Evolutionary conservation across 35 echinoderm and acorn worm genomes (phyloP).

Genomic region (Amphiura filiformis): DNA sequence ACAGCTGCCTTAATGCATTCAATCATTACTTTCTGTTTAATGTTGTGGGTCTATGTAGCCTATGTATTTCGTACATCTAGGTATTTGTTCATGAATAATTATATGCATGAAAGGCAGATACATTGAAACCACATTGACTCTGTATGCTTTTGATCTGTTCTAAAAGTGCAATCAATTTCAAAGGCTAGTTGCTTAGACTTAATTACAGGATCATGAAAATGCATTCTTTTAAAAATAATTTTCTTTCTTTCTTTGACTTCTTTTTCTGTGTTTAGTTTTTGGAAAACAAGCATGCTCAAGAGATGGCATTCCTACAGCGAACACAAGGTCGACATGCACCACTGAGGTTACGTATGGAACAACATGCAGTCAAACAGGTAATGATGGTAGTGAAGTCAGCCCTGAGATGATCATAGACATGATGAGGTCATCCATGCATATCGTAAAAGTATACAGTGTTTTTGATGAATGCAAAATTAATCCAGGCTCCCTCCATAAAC

Average conservation of each 20-base stretch:
- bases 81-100: too few species aligned
- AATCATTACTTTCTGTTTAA: too few species aligned
- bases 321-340: slow-evolving; percentile 87
- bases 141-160: background rate
- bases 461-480: background rate
- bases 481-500: background rate
- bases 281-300: slow-evolving; percentile 48
- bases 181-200: background rate
- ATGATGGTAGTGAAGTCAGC: too few species aligned
- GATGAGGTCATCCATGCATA: background rate
- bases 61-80: too few species aligned
- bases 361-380: slow-evolving; percentile 80
- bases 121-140: background rate
- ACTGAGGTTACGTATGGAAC: slow-evolving; percentile 84
- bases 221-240: background rate
- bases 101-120: background rate
- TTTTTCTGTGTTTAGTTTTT: slow-evolving; percentile 52
- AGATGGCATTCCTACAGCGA: slow-evolving; percentile 69
- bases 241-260: slow-evolving; percentile 17
- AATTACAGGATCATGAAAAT: background rate
- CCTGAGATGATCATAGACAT: background rate
- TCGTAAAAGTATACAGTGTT: background rate
- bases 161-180: background rate
- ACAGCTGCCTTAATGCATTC: too few species aligned
- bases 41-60: too few species aligned